Conservation (phyloP, 2,113 vertebrate species). For the Nannospalax galili region DNA sequence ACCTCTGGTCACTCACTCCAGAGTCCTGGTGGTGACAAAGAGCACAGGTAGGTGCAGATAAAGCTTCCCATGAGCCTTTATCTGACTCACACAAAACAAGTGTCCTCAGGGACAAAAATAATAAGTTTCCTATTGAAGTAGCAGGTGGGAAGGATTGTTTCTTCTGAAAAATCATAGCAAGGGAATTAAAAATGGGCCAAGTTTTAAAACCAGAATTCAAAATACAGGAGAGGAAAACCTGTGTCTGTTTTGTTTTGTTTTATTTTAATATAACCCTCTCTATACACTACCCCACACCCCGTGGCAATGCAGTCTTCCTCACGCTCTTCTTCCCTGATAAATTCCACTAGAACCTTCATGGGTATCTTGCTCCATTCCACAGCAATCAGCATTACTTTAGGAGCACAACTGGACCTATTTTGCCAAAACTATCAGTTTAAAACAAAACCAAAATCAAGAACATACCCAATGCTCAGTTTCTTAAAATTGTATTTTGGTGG, state of each 20-base stretch:
- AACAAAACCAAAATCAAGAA: conserved; percentile 4
- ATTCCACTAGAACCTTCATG: not conserved
- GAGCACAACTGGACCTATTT: not conserved
- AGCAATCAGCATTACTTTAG: conserved; percentile 8
- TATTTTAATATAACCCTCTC: not conserved
- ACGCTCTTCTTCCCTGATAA: not conserved
- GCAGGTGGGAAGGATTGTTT: not conserved
- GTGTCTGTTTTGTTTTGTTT: not conserved
- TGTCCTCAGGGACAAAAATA: not conserved
- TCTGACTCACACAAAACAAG: not conserved
- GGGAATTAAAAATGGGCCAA: not conserved
- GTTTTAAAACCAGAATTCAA: conserved; percentile 46
- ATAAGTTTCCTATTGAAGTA: not conserved
- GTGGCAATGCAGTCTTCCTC: not conserved
- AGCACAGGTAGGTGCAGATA: accelerated
- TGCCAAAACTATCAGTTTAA: conserved; percentile 43
- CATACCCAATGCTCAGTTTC: not conserved
- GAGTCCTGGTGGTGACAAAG: not conserved
- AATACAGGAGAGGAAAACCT: not conserved
- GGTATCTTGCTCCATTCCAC: not conserved
- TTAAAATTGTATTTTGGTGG: conserved; percentile 33
- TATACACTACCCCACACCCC: too few relatives aligned
- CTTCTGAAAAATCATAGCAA: conserved; percentile 2
- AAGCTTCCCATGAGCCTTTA: not conserved
- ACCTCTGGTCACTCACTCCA: not conserved